A percentile compares a stretch with the other conserved stretches of the same genome.
These are phyloP conservation scores for Temnothorax longispinosus DNA, from an alignment of 1,140 invertebrate genomes.

Conservation along the genomic window DNA sequence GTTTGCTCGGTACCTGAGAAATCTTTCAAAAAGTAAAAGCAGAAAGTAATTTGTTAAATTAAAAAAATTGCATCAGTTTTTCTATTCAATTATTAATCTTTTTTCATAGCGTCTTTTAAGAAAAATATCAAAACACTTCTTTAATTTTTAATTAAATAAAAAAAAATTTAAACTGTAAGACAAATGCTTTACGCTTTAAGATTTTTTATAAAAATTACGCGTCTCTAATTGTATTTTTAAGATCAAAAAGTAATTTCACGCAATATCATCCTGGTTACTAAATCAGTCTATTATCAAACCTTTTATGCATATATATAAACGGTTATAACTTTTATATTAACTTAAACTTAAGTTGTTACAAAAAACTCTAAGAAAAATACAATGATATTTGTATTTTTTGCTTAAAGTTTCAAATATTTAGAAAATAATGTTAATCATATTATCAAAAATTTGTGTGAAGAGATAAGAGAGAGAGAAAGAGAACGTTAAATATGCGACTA, in stretches of 20 bases:
- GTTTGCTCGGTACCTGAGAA: not conserved
- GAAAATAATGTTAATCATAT: not conserved
- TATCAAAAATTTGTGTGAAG: not conserved
- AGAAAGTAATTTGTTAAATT: not conserved
- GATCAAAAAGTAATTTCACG: not conserved
- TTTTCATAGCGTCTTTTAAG: not conserved
- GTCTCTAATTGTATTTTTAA: not conserved
- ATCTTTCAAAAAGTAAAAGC: not conserved
- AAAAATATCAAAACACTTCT: not conserved
- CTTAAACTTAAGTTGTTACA: not conserved
- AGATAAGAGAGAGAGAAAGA: not conserved
- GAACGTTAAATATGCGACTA: not conserved
- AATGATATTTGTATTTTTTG: not conserved
- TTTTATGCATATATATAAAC: not conserved
- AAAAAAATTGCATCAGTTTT: not conserved
- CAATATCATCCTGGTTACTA: too few relatives aligned
- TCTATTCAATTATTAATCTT: not conserved
- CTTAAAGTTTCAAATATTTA: not conserved
- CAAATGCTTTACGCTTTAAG: not conserved
- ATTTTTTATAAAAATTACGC: not conserved
- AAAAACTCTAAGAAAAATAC: not conserved
- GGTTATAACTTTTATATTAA: not conserved
- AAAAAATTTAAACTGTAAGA: not conserved
- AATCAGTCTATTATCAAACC: not conserved
- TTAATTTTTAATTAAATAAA: not conserved